A percentile compares a stretch with the other conserved stretches of the same genome.
These are phyloP conservation scores for Fringilla coelebs DNA, from an alignment of 2,797 vertebrate genomes.

Conservation along the genomic window DNA sequence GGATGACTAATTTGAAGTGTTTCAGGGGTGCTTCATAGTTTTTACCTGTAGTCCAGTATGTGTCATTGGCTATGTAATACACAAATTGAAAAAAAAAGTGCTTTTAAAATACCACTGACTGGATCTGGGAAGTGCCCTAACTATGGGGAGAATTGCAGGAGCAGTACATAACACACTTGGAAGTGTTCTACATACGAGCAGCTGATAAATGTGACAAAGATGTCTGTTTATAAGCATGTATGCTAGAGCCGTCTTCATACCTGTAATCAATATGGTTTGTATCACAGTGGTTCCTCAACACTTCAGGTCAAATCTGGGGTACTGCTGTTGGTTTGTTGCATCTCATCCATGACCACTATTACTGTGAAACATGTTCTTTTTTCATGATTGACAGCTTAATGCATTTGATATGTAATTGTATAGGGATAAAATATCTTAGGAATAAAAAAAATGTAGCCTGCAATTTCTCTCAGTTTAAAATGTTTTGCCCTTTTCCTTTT, in stretches of 20 bases:
- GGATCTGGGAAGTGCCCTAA: background rate
- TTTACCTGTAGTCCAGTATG: background rate
- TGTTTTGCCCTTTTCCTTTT: background rate
- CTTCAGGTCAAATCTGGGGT: background rate
- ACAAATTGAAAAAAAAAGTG: background rate
- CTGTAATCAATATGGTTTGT: background rate
- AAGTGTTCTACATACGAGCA: background rate
- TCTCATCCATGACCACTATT: background rate
- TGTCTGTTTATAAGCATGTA: background rate
- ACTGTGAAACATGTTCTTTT: background rate
- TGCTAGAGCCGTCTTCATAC: background rate
- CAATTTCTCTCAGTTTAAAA: background rate
- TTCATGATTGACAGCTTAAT: background rate
- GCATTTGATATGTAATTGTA: background rate
- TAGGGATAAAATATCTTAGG: background rate
- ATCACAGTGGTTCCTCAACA: background rate
- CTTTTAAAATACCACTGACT: background rate
- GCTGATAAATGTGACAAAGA: background rate
- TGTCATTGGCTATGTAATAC: background rate
- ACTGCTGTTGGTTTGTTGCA: background rate
- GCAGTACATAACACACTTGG: background rate
- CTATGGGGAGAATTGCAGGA: background rate
- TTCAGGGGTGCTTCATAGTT: background rate
- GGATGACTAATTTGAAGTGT: background rate
- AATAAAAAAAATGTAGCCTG: background rate